phyloP scores from a whole-genome alignment of 2,797 vertebrate genomes.

The Stomatorhinus walkeri region DNA sequence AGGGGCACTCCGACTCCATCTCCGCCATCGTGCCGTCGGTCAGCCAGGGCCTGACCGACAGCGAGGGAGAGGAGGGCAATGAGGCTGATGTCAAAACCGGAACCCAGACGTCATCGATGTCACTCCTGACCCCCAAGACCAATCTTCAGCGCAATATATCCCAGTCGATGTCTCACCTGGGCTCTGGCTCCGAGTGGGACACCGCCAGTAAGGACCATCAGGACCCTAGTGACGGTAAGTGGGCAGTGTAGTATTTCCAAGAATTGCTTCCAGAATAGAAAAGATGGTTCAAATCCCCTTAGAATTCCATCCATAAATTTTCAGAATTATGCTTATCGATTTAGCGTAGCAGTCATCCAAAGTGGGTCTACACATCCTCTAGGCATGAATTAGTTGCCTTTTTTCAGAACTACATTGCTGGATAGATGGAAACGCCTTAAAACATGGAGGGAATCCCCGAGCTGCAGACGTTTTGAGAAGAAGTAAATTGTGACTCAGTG shows the following conservation, averaged over 20 bases:
- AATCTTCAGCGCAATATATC: conserved; percentile 80
- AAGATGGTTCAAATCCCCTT: neutral
- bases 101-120: conserved; percentile 75
- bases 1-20: conserved; percentile 51
- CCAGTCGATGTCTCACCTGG: conserved; percentile 81
- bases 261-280: neutral
- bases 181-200: conserved; percentile 53
- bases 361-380: neutral
- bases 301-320: neutral
- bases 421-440: neutral
- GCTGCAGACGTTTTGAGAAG: neutral
- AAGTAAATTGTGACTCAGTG: neutral
- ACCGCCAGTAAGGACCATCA: conserved; percentile 52
- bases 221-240: conserved; percentile 57
- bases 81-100: neutral
- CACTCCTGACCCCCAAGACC: conserved; percentile 74
- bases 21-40: conserved; percentile 62
- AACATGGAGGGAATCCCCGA: neutral
- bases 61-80: conserved; percentile 67
- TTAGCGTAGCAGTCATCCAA: neutral
- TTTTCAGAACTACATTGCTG: neutral
- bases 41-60: conserved; percentile 67
- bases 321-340: neutral
- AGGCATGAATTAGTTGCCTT: neutral
- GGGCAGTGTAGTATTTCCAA: neutral